phyloP scores from a whole-genome alignment of 1,140 invertebrate genomes.

The Lerema accius region DNA sequence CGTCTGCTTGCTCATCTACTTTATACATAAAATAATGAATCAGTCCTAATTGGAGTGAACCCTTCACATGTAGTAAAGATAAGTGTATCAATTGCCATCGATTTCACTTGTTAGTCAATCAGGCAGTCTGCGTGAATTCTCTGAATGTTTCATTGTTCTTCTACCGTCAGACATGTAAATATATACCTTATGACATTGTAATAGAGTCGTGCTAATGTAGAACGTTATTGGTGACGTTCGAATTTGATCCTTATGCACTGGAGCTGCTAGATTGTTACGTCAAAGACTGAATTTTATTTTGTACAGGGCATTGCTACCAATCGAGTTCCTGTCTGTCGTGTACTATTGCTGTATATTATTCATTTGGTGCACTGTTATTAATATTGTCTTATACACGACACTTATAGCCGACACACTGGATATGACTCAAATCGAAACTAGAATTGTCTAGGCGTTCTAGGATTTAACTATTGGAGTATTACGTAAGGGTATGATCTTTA shows the following conservation, averaged over 20 bases:
- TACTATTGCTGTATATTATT: neutral
- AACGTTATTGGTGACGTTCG: neutral
- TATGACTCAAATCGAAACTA: no score
- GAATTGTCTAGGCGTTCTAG: no score
- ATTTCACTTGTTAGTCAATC: conserved; percentile 33
- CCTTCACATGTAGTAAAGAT: conserved; percentile 21
- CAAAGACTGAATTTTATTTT: conserved; percentile 16
- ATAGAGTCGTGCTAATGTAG: neutral
- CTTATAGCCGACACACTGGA: no score
- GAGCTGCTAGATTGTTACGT: conserved; percentile 11
- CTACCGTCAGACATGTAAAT: neutral
- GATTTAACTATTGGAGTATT: no score
- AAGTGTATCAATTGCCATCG: conserved; percentile 34
- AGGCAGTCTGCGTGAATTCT: conserved; percentile 16
- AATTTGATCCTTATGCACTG: conserved; percentile 11
- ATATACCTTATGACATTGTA: neutral
- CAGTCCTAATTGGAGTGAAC: conserved; percentile 18
- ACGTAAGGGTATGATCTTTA: no score
- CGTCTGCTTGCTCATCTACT: no score
- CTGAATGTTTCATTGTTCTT: conserved; percentile 23
- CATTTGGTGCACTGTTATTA: neutral
- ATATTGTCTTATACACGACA: no score
- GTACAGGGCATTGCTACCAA: neutral
- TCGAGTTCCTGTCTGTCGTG: neutral
- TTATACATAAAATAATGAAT: conserved; percentile 3